Evolutionary conservation across 2,113 vertebrate genomes (phyloP).

Genomic region (Actenoides hombroni): DNA sequence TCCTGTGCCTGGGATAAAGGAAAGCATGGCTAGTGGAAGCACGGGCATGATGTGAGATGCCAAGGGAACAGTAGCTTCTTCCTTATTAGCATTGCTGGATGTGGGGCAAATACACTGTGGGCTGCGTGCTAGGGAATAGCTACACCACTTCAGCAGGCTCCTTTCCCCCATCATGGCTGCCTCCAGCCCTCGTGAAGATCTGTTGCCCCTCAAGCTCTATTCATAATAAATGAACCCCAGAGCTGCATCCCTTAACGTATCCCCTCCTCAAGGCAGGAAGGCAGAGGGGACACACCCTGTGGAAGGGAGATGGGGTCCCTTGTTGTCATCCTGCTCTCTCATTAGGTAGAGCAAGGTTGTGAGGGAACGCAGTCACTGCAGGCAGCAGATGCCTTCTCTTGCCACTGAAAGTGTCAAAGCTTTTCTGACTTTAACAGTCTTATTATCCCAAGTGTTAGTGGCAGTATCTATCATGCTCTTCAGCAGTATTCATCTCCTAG

Average conservation of each 20-base stretch:
- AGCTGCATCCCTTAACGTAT: not conserved
- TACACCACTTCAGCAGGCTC: not conserved
- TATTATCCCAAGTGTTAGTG: not conserved
- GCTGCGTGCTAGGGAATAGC: not conserved
- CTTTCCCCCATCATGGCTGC: accelerated
- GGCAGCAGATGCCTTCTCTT: not conserved
- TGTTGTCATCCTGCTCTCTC: not conserved
- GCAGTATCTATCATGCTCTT: not conserved
- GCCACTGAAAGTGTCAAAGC: not conserved
- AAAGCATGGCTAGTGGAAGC: not conserved
- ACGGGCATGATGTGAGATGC: not conserved
- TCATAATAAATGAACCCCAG: accelerated
- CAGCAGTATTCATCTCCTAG: not conserved
- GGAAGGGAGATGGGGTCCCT: not conserved
- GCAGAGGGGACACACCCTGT: not conserved
- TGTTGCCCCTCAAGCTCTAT: accelerated
- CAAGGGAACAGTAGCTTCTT: not conserved
- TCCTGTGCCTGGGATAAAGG: not conserved
- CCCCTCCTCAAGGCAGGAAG: not conserved
- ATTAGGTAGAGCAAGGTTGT: not conserved
- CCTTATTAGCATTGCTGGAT: not conserved
- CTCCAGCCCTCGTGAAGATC: accelerated
- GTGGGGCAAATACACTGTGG: not conserved
- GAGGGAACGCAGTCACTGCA: not conserved
- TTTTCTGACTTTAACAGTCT: not conserved